Evolutionary conservation across 2,888 invertebrate species (phyloP), one percentile per base, ranked within the genome.

Genomic region (Mesoligia furuncula): DNA sequence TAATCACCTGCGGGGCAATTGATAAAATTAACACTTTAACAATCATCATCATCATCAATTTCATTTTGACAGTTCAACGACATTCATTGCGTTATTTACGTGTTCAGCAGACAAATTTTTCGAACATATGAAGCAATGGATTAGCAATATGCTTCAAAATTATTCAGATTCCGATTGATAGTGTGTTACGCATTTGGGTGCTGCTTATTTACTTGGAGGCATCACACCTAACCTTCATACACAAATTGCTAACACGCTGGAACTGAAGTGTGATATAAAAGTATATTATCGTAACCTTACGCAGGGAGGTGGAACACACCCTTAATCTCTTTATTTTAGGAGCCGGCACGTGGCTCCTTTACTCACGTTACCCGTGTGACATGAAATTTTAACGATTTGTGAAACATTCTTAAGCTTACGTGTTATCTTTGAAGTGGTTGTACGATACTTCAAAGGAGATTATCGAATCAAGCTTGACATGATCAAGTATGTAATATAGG

Each of bases 331-430:
- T 67, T 85, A 81, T 85, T 84, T 73, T 84, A 66, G 72, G 64
- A 67, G 78, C 69, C 69, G 54, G 9, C 54, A 73, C 76, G 77
- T 72, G 67, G 24, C 24, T 54, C 11, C 54, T 54, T n/a, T 54
- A 54, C 65, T 72, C 54, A 67, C 39, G 45, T 72, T 75, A 75
- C 48, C 65, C 67, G 66, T 66, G 79, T 71, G 77, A 86, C 77
- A 73, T 80, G 65, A 86, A 84, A 82, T 80, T 82, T 84, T 86
- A 86, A 86, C 77, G 82, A 80, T 84, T 86, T 84, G 76, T 68
- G 69, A 79, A 81, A 75, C 27, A 75, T 70, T 74, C 73, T 77
- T 54, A 65, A 69, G 69, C 61, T 80, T 20, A 65, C 36, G 51
- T 45, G 57, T 77, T 77, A 81, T 75, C 74, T 81, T 81, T 84